A percentile compares a stretch with the other conserved stretches of the same genome.
Evolutionary conservation across 2,888 invertebrate species (phyloP).

Genomic region (Rhamphomyia laevipes): DNA sequence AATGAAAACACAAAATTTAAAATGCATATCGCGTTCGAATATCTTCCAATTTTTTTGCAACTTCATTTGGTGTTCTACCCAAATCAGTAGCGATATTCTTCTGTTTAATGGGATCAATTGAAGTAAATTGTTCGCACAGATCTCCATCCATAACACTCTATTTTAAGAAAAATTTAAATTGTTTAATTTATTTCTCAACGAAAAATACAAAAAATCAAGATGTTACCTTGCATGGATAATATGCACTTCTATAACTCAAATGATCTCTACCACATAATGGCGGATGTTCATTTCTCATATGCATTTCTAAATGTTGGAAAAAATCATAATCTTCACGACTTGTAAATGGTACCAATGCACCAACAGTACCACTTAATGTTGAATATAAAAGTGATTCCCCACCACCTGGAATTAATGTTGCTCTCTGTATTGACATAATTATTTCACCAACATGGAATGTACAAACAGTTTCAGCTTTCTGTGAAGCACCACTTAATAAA

Average conservation of each 20-base stretch:
- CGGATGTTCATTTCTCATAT: constrained; percentile 94
- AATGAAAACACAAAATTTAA: constrained; percentile 19
- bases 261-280: constrained; percentile 97
- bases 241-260: constrained; percentile 90
- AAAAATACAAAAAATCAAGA: background rate
- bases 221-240: constrained; percentile 87
- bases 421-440: constrained; percentile 89
- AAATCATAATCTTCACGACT: constrained; percentile 97
- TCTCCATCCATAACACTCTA: constrained; percentile 98
- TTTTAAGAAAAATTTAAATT: constrained; percentile 17
- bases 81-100: constrained; percentile 90
- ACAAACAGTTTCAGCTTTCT: constrained; percentile 86
- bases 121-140: constrained; percentile 96
- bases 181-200: background rate
- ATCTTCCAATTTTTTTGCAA: constrained; percentile 97
- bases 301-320: constrained; percentile 99
- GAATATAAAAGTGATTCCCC: constrained; percentile 95
- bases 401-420: constrained; percentile 93
- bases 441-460: constrained; percentile 96
- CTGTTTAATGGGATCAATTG: constrained; percentile 86
- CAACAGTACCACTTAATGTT: constrained; percentile 87
- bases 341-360: constrained; percentile 87
- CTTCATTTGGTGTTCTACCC: constrained; percentile 91
- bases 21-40: constrained; percentile 98
- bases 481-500: constrained; percentile 89